Base-by-base conservation (phyloP, 2,888 invertebrate genomes). In the Xestobium rufovillosum region DNA sequence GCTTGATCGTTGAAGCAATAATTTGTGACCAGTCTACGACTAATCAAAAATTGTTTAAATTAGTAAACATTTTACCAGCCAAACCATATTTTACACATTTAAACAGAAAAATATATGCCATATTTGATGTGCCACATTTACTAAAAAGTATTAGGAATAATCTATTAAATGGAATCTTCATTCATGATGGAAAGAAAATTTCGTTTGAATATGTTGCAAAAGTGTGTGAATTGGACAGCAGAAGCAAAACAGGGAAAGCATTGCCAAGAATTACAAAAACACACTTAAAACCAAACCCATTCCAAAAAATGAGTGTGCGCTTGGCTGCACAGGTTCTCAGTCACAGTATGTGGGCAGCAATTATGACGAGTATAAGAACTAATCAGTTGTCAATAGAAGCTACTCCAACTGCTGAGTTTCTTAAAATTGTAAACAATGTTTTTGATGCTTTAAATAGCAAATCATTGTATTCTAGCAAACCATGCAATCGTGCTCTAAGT, bases 21-120 rank as follows among this genome's bases (percentile, higher is more conserved):
- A 38, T 51, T 1, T 49, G 50, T 31, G 47, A 51, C 29, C 51
- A 51, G 40, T 34, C 36, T 12, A 30, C 48, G 10, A 46, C 39
- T 26, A 50, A 47, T 19, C 26, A 44, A 30, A 41, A 35, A 26
- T 9, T 17, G 2, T 31, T 29, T 17, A 37, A 37, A 31, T 8
- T 8, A 3, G 17, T 44, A 8, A 31, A 14, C 19, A 23, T 34
- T 16, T 13, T 39, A 6, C 3, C 6, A 9, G 16, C 36, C 10
- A 14, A 31, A 1, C 36, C 36, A 19, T 38, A 26, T 36, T 41
- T 43, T 31, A 15, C 25, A 27, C 13, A 34, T 44, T 11, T 3
- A 27, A 29, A 31, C 42, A 25, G 32, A 31, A 39, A 36, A 14
- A 17, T 38, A 15, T 42, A 38, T 36, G 44, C 42, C 3, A 23